Percentiles rank a stretch among this genome's conserved stretches.
phyloP scores from a whole-genome alignment of 2,888 invertebrate genomes.

The Pseudococcus viburni region DNA sequence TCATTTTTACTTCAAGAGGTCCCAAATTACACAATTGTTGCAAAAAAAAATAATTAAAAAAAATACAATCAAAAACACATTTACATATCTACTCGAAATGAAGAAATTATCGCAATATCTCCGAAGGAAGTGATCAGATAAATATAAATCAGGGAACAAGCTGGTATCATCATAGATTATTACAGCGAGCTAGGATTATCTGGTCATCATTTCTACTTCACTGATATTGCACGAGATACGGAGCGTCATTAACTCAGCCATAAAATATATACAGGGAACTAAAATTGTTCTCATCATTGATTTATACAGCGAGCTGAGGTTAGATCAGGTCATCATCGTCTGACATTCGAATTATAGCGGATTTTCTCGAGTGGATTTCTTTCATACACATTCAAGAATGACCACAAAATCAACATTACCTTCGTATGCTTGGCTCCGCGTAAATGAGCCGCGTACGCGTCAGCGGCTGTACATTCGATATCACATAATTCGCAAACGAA shows the following conservation, averaged over 20 bases:
- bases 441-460: conserved; percentile 98
- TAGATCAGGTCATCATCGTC: conserved; percentile 42
- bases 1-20: no score
- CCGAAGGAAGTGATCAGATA: no score
- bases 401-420: conserved; percentile 73
- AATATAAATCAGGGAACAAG: no score
- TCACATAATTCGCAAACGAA: conserved; percentile 97
- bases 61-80: no score
- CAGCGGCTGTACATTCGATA: conserved; percentile 98
- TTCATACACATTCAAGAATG: no score
- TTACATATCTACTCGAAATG: no score
- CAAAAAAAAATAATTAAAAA: no score
- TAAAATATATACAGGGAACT: conserved; percentile 51
- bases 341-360: background rate
- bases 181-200: no score
- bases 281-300: conserved; percentile 57
- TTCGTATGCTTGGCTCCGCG: conserved; percentile 98
- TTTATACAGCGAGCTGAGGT: conserved; percentile 67
- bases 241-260: background rate
- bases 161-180: no score
- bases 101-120: no score
- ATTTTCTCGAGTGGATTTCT: background rate
- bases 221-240: background rate
- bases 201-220: no score
- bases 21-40: no score